Evolutionary conservation across 2,888 invertebrate species (phyloP), one percentile per base, ranked within the genome.

Genomic region (Neoaliturus tenellus): DNA sequence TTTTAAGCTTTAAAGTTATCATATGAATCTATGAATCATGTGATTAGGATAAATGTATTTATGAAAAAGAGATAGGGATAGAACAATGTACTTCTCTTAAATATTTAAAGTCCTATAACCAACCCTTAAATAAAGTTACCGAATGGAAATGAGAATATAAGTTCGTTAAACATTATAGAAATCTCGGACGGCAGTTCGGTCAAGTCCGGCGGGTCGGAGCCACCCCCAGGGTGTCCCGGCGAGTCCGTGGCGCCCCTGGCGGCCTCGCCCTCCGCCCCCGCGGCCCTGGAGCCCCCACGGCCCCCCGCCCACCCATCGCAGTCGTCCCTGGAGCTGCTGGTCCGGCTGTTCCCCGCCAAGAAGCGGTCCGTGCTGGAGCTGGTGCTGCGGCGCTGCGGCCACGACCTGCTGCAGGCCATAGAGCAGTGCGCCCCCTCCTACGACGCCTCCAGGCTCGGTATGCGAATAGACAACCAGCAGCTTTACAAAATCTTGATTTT

Each of bases 371-470:
- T 98, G 0, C 91, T 99, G 80, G 98, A 98, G 89, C 91, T 98
- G 87, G 97, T 98, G n/a, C 91, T 98, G 67, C 96, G 97, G 87
- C 94, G 87, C 25, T 98, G 98, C 90, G 97, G 97, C 89, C 96
- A 98, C 87, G 98, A 99, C 89, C 91, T 98, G 73, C 93, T 98
- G 17, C 96, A 96, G 88, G 96, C 98, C 8, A 97, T 98, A 81
- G 97, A 98, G 89, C 97, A 97, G 89, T 97, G 97, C 89, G 90
- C 80, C 12, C 55, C 81, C n/a, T 35, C 71, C 39, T 71, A 71
- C 39, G 71, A 71, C 23, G 71, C 39, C n/a, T 39, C 33, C 39
- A 17, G 20, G 10, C 28, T 44, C 25, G 73, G 73, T 75, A 25
- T 39, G 69, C 39, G 20, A 3, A 23, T 44, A n/a, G 6, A 39